These are phyloP conservation scores for Tenthredo livida DNA, from an alignment of 2,888 invertebrate genomes.

Conservation along the genomic window DNA sequence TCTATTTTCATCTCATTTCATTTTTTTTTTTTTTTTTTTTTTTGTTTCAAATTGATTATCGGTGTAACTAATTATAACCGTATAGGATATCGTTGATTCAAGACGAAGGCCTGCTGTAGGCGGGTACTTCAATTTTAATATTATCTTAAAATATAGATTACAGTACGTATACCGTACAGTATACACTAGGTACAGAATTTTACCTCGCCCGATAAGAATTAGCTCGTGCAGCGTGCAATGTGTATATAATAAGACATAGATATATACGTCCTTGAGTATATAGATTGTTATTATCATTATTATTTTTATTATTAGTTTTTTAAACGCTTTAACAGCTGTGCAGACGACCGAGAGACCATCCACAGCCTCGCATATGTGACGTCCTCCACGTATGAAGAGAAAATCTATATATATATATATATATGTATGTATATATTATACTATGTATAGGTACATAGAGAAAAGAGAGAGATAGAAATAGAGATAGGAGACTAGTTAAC, in stretches of 20 bases:
- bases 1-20: no score
- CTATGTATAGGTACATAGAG: neutral
- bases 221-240: neutral
- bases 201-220: neutral
- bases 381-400: neutral
- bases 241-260: slow-evolving; percentile 1
- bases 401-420: neutral
- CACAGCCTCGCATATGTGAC: neutral
- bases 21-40: neutral
- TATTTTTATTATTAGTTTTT: neutral
- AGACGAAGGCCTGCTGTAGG: neutral
- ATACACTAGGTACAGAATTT: neutral
- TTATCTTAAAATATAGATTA: neutral
- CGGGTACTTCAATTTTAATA: slow-evolving; percentile 3
- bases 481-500: slow-evolving; percentile 9
- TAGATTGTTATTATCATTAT: neutral
- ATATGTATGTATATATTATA: neutral
- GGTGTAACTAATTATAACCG: neutral
- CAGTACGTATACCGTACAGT: neutral
- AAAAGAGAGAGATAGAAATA: neutral
- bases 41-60: no score
- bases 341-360: neutral
- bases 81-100: neutral
- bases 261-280: neutral
- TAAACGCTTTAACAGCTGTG: neutral